These are phyloP conservation scores for Dasysyrphus tricinctus DNA, from an alignment of 2,888 invertebrate genomes.

Conservation along the genomic window DNA sequence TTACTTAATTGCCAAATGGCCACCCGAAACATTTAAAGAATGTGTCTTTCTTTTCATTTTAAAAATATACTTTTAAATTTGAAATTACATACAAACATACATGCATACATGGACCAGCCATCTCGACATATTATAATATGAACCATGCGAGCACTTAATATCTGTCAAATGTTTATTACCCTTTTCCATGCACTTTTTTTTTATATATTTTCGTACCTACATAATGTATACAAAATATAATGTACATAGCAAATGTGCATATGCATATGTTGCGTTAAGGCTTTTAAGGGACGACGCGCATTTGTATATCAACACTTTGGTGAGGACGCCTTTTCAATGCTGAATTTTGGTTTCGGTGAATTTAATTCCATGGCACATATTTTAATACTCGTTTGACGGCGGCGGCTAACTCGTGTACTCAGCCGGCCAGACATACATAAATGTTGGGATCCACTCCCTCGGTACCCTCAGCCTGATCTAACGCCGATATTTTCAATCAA, in stretches of 20 bases:
- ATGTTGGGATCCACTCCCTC: conserved; percentile 31
- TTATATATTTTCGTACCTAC: neutral
- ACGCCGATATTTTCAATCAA: conserved; percentile 59
- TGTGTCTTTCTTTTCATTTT: neutral
- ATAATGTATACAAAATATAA: neutral
- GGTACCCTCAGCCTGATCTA: conserved; percentile 48
- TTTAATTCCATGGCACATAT: conserved; percentile 70
- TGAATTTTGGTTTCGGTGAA: conserved; percentile 65
- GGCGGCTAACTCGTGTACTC: conserved; percentile 50
- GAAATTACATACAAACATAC: too few relatives aligned
- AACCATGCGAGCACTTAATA: conserved; percentile 16
- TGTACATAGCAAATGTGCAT: conserved; percentile 14
- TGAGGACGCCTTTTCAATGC: conserved; percentile 35
- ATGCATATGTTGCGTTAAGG: conserved; percentile 32
- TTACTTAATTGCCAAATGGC: neutral
- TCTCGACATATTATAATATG: neutral
- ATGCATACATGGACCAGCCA: neutral
- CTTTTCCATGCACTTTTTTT: neutral
- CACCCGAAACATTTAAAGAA: neutral
- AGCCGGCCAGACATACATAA: conserved; percentile 49
- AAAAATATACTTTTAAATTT: neutral
- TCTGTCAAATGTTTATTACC: conserved; percentile 21
- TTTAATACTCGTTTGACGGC: conserved; percentile 56
- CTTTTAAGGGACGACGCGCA: conserved; percentile 57
- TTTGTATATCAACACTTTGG: conserved; percentile 67